These are phyloP conservation scores for Psilopogon haemacephalus DNA, from an alignment of 2,113 vertebrate species.

Conservation along the genomic window DNA sequence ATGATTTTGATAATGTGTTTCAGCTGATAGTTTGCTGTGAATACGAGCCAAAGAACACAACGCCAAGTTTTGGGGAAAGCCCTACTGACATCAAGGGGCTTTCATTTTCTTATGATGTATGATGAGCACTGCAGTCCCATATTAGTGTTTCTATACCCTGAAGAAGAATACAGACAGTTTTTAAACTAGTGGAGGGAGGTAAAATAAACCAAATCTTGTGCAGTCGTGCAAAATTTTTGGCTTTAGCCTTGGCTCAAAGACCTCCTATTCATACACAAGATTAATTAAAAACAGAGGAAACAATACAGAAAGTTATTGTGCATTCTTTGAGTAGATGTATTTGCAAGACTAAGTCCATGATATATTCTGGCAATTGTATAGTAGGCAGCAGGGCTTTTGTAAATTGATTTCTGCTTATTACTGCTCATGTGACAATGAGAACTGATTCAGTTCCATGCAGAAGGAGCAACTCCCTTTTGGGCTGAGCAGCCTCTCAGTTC, in stretches of 20 bases:
- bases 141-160: background rate
- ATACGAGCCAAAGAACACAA: background rate
- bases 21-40: background rate
- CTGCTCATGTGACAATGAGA: background rate
- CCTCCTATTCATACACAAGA: background rate
- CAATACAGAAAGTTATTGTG: background rate
- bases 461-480: background rate
- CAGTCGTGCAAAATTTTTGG: background rate
- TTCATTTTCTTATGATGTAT: background rate
- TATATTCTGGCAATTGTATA: background rate
- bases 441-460: background rate
- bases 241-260: background rate
- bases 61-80: background rate
- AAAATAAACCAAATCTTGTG: background rate
- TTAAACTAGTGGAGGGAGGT: background rate
- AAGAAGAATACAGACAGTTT: background rate
- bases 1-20: background rate
- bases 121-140: background rate
- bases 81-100: background rate
- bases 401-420: background rate
- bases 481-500: background rate
- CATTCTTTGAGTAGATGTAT: background rate
- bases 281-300: background rate
- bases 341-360: background rate
- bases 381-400: background rate